Evolutionary conservation across 2,113 vertebrate species (phyloP).

Genomic region (Zingel zingel): DNA sequence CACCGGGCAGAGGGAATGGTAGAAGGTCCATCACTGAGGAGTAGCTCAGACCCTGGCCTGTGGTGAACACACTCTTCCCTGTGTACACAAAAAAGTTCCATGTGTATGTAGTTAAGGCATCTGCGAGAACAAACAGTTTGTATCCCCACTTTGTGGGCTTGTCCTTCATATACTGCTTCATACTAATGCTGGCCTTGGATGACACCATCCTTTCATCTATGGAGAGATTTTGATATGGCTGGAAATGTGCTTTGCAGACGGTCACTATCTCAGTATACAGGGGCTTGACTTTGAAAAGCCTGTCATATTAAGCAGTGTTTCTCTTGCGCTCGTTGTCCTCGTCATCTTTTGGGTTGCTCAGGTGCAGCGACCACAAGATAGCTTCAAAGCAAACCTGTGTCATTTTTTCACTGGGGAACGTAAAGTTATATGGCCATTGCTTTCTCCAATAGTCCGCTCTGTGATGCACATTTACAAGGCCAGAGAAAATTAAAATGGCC

Average conservation of each 20-base stretch:
- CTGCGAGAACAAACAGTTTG: not conserved
- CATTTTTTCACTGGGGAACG: not conserved
- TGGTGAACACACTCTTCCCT: no score
- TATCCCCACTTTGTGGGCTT: not conserved
- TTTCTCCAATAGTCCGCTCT: not conserved
- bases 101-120: not conserved
- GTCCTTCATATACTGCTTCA: not conserved
- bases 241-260: not conserved
- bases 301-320: not conserved
- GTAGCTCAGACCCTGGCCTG: not conserved
- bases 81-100: not conserved
- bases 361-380: not conserved
- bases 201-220: constrained; percentile 19
- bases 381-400: not conserved
- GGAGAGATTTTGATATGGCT: not conserved
- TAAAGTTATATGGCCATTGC: not conserved
- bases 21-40: not conserved
- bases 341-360: not conserved
- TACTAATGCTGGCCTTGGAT: not conserved
- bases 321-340: not conserved
- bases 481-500: no score
- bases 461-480: no score
- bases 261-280: not conserved
- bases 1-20: not conserved
- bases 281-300: not conserved